Evolutionary conservation across 2,797 vertebrate species (phyloP).

Genomic region (Todus mexicanus): DNA sequence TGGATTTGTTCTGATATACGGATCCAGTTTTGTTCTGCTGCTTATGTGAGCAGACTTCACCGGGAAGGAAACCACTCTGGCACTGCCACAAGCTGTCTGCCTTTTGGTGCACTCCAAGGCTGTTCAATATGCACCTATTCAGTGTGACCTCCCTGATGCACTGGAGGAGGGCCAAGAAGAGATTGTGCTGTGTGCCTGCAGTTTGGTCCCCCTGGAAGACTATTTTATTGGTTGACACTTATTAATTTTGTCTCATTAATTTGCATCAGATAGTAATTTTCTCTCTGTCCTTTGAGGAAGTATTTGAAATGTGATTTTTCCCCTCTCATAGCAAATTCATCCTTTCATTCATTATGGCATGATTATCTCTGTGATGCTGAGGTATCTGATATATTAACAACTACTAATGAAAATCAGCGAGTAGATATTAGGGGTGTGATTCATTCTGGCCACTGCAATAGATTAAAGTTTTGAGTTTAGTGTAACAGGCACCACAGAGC

Average conservation of each 20-base stretch:
- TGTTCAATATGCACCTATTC: neutral
- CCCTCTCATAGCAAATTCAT: neutral
- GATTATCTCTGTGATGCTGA: slow-evolving; percentile 20
- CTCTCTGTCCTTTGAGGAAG: neutral
- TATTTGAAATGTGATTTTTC: neutral
- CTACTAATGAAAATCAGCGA: neutral
- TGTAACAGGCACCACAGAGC: neutral
- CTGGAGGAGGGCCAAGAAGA: neutral
- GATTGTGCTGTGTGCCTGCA: neutral
- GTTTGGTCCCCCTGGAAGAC: neutral
- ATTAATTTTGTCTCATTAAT: slow-evolving; percentile 31
- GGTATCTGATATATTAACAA: neutral
- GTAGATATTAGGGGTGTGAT: neutral
- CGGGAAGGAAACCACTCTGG: neutral
- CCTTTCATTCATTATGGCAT: neutral
- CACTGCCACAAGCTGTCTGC: neutral
- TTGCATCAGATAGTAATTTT: slow-evolving; percentile 3
- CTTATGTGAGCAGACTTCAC: neutral
- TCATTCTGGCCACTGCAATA: neutral
- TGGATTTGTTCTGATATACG: neutral
- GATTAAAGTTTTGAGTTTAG: neutral
- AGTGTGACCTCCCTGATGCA: neutral
- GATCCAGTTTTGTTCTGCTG: neutral
- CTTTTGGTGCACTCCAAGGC: neutral
- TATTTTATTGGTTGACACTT: neutral